These are phyloP conservation scores for Plagodis dolabraria DNA, from an alignment of 2,888 invertebrate species.

Conservation along the genomic window DNA sequence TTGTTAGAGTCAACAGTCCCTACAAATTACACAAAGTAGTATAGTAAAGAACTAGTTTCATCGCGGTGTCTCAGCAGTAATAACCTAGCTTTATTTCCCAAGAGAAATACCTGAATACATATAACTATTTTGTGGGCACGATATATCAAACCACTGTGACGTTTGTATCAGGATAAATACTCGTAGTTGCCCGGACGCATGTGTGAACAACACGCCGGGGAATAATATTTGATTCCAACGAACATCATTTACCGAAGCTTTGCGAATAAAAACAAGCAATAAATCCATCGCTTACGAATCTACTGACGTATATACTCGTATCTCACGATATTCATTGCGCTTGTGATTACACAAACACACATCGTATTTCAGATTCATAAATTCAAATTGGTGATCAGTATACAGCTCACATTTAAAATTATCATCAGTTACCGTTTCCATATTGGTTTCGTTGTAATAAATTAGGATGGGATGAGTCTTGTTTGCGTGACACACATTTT, in stretches of 20 bases:
- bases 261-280: conserved; percentile 51
- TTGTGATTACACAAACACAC: conserved; percentile 43
- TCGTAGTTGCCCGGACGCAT: conserved; percentile 40
- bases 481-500: conserved; percentile 29
- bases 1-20: no score
- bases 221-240: conserved; percentile 46
- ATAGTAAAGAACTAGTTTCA: conserved; percentile 13
- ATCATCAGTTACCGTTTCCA: conserved; percentile 36
- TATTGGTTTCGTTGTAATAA: conserved; percentile 38
- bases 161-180: conserved; percentile 45
- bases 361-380: conserved; percentile 44
- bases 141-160: conserved; percentile 39
- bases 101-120: conserved; percentile 46
- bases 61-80: conserved; percentile 15
- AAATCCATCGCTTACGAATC: conserved; percentile 46
- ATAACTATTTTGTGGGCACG: conserved; percentile 39
- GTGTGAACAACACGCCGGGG: conserved; percentile 49
- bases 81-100: conserved; percentile 36
- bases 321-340: conserved; percentile 43
- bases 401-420: conserved; percentile 42
- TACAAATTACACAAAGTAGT: conserved; percentile 2
- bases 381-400: conserved; percentile 47
- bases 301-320: conserved; percentile 25
- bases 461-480: conserved; percentile 32
- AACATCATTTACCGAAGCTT: conserved; percentile 43